Evolutionary conservation across 1,140 invertebrate genomes (phyloP), one percentile per base, ranked within the genome.

Genomic region (Dryas iulia): DNA sequence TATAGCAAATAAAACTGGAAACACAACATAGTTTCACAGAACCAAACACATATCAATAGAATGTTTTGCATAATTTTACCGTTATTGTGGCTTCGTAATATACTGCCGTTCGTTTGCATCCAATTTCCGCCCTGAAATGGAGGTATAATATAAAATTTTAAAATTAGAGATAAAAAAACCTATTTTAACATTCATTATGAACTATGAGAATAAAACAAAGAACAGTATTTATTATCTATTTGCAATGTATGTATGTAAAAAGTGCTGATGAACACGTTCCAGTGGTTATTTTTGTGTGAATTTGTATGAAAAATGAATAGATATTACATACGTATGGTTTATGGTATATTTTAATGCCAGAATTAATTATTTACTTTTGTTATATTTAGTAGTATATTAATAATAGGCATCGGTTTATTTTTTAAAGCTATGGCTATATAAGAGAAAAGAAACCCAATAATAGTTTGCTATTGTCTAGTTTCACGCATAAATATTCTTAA

Each of bases 61-160:
- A 52, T 30, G n/a, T 56, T 68, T 68, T 68, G 58, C 66, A 68
- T 68, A 59, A 59, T 54, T 68, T 54, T 26, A 24, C 60, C 47
- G 64, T 70, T 70, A 59, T 39, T 54, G 54, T 58, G 33, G 31
- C 24, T 39, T 52, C 23, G 63, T 62, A 69, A 31, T 64, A 54
- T 69, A 53, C 33, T 54, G 26, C 26, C 60, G 60, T 69, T 69
- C 52, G 60, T 69, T 47, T 47, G 60, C 60, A 69, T 57, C 56
- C 63, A 69, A 69, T 69, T 58, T 69, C 67, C 67, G 67, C 26
- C 28, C 53, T 64, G 52, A 26, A 64, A 47, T 18, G 1, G 18
- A 6, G 0, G 39, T 47, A 47, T n/a, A 39, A 47, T 47, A 47
- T 47, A 47, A 8, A 47, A 33, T 6, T 47, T 47, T 21, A 21